Percentiles rank a stretch among this genome's conserved stretches.
Conservation (phyloP, 2,888 invertebrate genomes). For the Macrosiphum euphorbiae region DNA sequence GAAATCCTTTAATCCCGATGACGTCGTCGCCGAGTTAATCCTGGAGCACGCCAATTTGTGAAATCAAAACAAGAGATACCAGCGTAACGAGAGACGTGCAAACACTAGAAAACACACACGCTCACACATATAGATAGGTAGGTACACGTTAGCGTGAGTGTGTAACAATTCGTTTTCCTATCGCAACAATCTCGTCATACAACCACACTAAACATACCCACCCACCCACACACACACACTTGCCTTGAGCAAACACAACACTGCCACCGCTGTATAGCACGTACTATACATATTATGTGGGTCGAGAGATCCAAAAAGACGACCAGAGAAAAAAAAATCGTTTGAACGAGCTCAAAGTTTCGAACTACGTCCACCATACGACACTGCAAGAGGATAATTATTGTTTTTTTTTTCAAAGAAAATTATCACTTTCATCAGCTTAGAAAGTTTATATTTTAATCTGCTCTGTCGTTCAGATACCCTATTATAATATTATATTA, state of each 20-base stretch:
- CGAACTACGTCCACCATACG: not conserved
- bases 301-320: not conserved
- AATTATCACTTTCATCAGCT: not conserved
- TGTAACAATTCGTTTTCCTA: slow-evolving; percentile 40
- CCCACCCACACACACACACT: not conserved
- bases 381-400: not conserved
- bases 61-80: slow-evolving; percentile 58
- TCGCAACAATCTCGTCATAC: slow-evolving; percentile 15
- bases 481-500: not conserved
- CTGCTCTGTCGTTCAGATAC: not conserved
- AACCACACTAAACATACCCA: not conserved
- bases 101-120: not conserved
- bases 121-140: too few relatives aligned
- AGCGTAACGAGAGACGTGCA: not conserved
- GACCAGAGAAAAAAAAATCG: not conserved
- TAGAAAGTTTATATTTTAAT: not conserved
- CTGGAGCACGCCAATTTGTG: slow-evolving; percentile 49
- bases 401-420: not conserved
- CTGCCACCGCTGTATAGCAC: not conserved
- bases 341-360: not conserved
- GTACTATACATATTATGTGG: not conserved
- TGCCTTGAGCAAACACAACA: not conserved
- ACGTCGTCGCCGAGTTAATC: slow-evolving; percentile 28
- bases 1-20: slow-evolving; percentile 39
- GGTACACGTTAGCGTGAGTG: not conserved